Percentiles rank a stretch among this genome's conserved stretches.
Conservation (phyloP, 2,888 invertebrate genomes). For the Diaperis boleti region DNA sequence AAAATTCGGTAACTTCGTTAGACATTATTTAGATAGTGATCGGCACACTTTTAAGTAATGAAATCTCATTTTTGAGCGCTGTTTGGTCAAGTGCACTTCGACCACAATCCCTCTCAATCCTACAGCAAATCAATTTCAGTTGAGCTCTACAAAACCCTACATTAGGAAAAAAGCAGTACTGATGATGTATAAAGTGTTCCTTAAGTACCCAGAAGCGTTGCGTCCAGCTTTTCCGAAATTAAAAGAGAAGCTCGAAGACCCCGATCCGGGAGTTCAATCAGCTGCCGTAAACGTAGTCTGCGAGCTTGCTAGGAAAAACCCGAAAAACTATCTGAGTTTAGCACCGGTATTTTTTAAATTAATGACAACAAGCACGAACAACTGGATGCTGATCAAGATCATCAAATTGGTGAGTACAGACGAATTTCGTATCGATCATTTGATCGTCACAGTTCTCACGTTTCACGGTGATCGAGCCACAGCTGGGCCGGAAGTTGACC, state of each 20-base stretch:
- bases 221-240: constrained; percentile 98
- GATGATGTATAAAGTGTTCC: constrained; percentile 99
- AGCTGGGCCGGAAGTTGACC: constrained; percentile 80
- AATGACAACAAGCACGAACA: constrained; percentile 99
- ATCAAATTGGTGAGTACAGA: constrained; percentile 94
- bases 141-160: constrained; percentile 98
- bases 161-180: constrained; percentile 98
- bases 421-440: not conserved
- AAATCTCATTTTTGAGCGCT: too few relatives aligned
- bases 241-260: constrained; percentile 98
- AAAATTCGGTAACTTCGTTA: too few relatives aligned
- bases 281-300: constrained; percentile 99
- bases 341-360: constrained; percentile 99
- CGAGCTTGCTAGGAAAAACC: constrained; percentile 98
- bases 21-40: too few relatives aligned
- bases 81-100: too few relatives aligned
- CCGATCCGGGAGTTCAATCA: constrained; percentile 99
- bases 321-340: constrained; percentile 97
- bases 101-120: too few relatives aligned
- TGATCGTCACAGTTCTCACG: constrained; percentile 78
- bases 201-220: constrained; percentile 98
- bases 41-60: too few relatives aligned
- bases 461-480: constrained; percentile 88
- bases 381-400: constrained; percentile 99
- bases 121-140: constrained; percentile 70